Evolutionary conservation across 2,797 vertebrate genomes (phyloP).

Genomic region (Pseudocheirus occidentalis): DNA sequence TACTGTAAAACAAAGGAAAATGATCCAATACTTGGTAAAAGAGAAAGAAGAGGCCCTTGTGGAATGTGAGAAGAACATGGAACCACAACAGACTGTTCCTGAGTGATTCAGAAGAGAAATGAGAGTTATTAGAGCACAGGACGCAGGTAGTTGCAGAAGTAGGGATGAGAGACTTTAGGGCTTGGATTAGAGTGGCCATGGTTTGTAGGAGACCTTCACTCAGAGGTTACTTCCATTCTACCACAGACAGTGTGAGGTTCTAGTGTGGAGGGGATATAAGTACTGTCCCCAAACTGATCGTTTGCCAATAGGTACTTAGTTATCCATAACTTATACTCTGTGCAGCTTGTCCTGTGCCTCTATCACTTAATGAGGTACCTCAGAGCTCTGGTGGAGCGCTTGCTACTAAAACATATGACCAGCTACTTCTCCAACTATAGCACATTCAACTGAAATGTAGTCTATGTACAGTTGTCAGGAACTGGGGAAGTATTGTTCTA

Average conservation of each 20-base stretch:
- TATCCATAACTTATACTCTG: background rate
- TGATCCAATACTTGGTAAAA: no score
- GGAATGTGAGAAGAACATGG: background rate
- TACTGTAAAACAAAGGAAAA: no score
- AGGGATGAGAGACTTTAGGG: no score
- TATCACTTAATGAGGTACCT: background rate
- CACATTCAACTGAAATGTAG: background rate
- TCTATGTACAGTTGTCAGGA: background rate
- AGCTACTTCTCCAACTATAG: background rate
- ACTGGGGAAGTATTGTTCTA: background rate
- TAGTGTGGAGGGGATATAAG: background rate
- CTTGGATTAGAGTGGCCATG: no score
- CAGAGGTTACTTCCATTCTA: background rate
- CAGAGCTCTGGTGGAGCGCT: background rate
- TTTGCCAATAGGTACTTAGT: background rate
- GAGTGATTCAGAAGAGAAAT: no score
- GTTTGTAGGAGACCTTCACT: background rate
- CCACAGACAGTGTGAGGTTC: background rate
- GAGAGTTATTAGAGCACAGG: no score
- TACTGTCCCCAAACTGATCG: background rate
- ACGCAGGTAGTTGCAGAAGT: no score
- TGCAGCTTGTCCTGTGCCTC: background rate
- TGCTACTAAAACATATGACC: background rate
- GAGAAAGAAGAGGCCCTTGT: no score
- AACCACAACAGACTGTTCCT: no score